phyloP scores from a whole-genome alignment of 1,140 invertebrate genomes.

The Dicyema japonicum region DNA sequence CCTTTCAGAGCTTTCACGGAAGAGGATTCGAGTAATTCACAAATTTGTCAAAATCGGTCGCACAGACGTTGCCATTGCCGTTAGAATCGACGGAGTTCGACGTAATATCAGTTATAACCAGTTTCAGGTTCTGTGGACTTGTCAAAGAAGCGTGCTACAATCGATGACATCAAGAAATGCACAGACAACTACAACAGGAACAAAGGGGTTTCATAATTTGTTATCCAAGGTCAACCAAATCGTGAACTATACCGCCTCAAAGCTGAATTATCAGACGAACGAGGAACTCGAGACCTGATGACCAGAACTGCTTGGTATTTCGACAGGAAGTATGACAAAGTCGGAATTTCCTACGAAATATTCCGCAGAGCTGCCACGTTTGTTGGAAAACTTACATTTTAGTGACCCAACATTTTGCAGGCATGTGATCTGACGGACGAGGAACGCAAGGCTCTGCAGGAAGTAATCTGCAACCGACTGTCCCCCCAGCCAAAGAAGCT shows the following conservation, averaged over 20 bases:
- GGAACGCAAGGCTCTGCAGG: constrained; percentile 58
- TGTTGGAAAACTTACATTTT: constrained; percentile 14
- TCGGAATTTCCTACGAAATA: constrained; percentile 69
- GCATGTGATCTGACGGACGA: constrained; percentile 72
- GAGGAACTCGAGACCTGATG: constrained; percentile 74
- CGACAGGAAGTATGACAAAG: constrained; percentile 82
- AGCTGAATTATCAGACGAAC: constrained; percentile 54
- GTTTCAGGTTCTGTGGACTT: constrained; percentile 75
- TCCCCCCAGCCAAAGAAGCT: constrained; percentile 94
- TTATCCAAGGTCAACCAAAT: constrained; percentile 44
- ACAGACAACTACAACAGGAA: constrained; percentile 90
- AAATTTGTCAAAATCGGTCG: constrained; percentile 90
- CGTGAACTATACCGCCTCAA: constrained; percentile 68
- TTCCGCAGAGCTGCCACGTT: constrained; percentile 89
- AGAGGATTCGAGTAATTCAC: constrained; percentile 92
- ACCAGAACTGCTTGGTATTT: constrained; percentile 93
- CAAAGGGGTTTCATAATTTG: constrained; percentile 38
- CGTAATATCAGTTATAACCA: constrained; percentile 24
- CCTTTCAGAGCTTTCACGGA: constrained; percentile 61
- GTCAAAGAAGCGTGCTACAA: constrained; percentile 79
- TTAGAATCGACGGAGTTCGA: constrained; percentile 95
- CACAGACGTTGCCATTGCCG: constrained; percentile 91
- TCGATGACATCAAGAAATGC: constrained; percentile 84
- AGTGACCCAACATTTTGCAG: constrained; percentile 36
- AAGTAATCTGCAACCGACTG: constrained; percentile 71